A percentile compares a stretch with the other conserved stretches of the same genome.
Conservation (phyloP, 2,888 invertebrate species). For the Drosophila seclusa region DNA sequence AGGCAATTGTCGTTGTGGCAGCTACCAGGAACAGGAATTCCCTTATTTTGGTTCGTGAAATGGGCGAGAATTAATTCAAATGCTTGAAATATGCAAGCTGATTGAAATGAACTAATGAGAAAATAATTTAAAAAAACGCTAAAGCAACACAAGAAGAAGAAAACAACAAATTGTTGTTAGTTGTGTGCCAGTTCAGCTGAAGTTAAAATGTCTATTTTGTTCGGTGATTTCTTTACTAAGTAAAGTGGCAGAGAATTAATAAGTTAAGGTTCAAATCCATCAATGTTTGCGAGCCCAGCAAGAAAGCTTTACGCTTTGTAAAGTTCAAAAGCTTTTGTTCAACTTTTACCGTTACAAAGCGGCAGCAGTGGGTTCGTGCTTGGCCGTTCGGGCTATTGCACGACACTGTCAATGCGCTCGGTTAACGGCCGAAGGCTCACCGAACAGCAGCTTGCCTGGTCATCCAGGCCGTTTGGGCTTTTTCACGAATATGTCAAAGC, state of each 20-base stretch:
- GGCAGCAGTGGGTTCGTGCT: neutral
- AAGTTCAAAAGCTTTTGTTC: neutral
- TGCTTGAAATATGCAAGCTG: neutral
- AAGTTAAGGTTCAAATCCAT: neutral
- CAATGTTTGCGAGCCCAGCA: neutral
- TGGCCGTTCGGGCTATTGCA: neutral
- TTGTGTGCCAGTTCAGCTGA: neutral
- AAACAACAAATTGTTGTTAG: neutral
- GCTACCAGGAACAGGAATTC: neutral
- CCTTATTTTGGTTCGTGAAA: neutral
- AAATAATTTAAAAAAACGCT: neutral
- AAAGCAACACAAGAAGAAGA: too few relatives aligned
- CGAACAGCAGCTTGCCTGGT: neutral
- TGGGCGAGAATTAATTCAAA: neutral
- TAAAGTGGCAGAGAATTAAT: neutral
- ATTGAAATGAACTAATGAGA: neutral
- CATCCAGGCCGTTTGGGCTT: neutral
- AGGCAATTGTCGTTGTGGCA: neutral
- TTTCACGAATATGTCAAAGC: neutral
- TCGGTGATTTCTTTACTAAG: neutral
- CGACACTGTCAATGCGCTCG: neutral
- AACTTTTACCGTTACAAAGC: constrained; percentile 11
- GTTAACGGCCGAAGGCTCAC: neutral
- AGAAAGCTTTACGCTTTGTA: neutral
- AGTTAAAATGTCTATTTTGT: neutral